Base-by-base conservation (phyloP, 2,113 vertebrate species). In the Madoqua kirkii region DNA sequence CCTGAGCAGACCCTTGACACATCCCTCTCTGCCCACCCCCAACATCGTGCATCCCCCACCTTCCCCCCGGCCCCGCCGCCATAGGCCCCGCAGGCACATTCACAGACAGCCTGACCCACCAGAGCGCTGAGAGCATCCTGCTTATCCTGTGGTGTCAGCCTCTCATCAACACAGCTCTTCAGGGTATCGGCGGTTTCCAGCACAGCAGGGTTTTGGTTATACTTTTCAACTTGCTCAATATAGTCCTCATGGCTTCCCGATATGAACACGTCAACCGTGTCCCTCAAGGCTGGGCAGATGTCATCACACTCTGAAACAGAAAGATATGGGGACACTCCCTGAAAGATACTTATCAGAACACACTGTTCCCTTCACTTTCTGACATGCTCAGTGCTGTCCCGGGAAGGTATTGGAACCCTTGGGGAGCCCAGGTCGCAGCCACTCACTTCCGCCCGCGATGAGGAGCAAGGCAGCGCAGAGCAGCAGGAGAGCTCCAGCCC, bases 201-300 rank as follows among this genome's bases (percentile, higher is more conserved):
- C 9, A 40, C 13, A 5, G 0, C 1, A 27, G 25, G 0, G 3
- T 9, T 0, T 0, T 15, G 1, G 21, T 6, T 16, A 31, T 86
- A 86, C 50, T 55, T 23, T 45, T 57, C 11, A 50, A 64, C 29
- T 21, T 33, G 3, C 6, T 33, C 29, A 23, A 78, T 9, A 16
- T 52, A 67, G 2, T 5, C 83, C 2, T 90, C 59, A 15, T 40
- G 6, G 19, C 17, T 82, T 76, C 88, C 88, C 0, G 0, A 16
- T 43, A 90, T 8, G 16, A 85, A 50, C 36, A 40, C 5, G 8
- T 6, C 17, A 16, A 76, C 33, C 5, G 36, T n/a, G 3, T 12
- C 29, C 19, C 1, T 6, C 33, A 57, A 19, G 1, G 33, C 2
- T 5, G 59, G 10, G 50, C 52, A 67, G 40, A 82, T 33, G 27